These are phyloP conservation scores for Harmothoe impar DNA, from an alignment of 2,888 invertebrate species.

Conservation along the genomic window DNA sequence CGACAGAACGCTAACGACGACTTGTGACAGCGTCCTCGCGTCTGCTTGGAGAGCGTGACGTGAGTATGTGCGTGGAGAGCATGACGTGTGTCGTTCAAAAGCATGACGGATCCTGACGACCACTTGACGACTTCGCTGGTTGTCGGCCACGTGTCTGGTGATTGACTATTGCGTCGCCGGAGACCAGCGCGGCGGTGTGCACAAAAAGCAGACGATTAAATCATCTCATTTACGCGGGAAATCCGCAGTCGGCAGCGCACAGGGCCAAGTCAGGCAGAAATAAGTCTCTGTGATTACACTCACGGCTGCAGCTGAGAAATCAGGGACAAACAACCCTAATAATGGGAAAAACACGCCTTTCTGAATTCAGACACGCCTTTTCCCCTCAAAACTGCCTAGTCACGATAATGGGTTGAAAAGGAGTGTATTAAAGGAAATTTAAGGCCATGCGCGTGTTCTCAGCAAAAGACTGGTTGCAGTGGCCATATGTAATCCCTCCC, in stretches of 20 bases:
- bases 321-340: not conserved
- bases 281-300: conserved; percentile 1
- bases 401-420: not conserved
- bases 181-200: not conserved
- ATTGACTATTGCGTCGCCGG: conserved; percentile 33
- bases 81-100: not conserved
- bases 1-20: not conserved
- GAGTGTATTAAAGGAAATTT: no score
- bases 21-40: not conserved
- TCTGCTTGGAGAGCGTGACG: conserved; percentile 45
- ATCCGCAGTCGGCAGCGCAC: not conserved
- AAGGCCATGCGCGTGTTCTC: no score
- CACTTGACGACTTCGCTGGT: not conserved
- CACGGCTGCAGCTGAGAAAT: not conserved
- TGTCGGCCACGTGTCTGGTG: conserved; percentile 40
- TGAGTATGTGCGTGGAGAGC: not conserved
- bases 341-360: not conserved
- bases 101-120: conserved; percentile 18
- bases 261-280: not conserved
- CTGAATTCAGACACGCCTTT: not conserved
- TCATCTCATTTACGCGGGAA: conserved; percentile 13
- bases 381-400: not conserved
- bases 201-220: conserved; percentile 43
- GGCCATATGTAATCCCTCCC: no score
- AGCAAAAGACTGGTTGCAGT: no score